These are phyloP conservation scores for Drosophila stalkeri DNA, from an alignment of 2,888 invertebrate genomes.

Conservation along the genomic window DNA sequence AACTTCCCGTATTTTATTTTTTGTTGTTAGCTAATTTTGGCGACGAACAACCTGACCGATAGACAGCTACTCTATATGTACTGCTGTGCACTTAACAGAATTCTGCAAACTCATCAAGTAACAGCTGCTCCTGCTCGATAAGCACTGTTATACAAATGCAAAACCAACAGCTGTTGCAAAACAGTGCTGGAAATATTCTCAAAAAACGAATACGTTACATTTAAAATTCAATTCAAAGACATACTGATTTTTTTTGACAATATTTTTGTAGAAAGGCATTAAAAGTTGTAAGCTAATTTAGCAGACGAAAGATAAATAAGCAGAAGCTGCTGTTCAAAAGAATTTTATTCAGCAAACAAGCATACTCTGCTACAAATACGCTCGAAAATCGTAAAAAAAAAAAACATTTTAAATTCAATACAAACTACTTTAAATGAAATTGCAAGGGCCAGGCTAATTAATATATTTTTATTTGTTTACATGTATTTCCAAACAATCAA, in stretches of 20 bases:
- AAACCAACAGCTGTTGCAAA: background rate
- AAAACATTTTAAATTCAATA: background rate
- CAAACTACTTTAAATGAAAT: background rate
- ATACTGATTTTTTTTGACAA: background rate
- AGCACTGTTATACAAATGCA: background rate
- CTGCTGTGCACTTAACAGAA: slow-evolving; percentile 4
- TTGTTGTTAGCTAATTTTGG: slow-evolving; percentile 70
- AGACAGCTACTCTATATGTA: slow-evolving; percentile 19
- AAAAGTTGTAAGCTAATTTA: background rate
- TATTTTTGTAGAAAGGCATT: too few species aligned
- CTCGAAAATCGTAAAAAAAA: background rate
- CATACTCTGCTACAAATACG: background rate
- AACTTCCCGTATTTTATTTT: slow-evolving; percentile 76
- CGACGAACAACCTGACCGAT: slow-evolving; percentile 31
- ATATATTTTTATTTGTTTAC: slow-evolving; percentile 5
- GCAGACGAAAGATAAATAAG: background rate
- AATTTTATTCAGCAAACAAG: background rate
- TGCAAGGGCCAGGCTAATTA: background rate
- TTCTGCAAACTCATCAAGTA: background rate
- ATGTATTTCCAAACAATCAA: background rate
- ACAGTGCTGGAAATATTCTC: slow-evolving; percentile 22
- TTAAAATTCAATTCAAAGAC: slow-evolving; percentile 10
- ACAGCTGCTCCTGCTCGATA: background rate
- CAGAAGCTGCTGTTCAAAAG: background rate
- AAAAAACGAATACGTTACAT: slow-evolving; percentile 5